Conservation (phyloP, 2,113 vertebrate species). For the Sterrhoptilus dennistouni region DNA sequence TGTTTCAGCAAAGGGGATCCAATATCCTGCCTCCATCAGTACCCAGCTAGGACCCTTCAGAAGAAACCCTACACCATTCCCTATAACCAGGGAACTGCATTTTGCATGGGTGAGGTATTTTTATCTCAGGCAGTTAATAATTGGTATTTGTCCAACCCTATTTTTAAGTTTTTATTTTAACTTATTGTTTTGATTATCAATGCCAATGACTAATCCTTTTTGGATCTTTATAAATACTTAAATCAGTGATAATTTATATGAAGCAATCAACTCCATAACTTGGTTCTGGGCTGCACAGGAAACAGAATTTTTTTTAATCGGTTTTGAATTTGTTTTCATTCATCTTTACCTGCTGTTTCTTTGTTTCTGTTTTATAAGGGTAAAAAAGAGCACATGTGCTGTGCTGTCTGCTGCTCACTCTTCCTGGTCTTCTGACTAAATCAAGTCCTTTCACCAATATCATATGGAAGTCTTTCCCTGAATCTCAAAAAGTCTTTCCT, state of each 20-base stretch:
- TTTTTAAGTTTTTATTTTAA: not conserved
- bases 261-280: not conserved
- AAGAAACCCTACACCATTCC: not conserved
- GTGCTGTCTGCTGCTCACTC: not conserved
- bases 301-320: not conserved
- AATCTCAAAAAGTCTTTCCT: not conserved
- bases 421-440: slow-evolving; percentile 26
- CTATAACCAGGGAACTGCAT: not conserved
- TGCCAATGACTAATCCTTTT: not conserved
- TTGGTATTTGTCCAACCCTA: not conserved
- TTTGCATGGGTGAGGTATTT: not conserved
- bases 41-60: not conserved
- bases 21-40: not conserved
- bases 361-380: slow-evolving; percentile 10
- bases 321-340: slow-evolving; percentile 34
- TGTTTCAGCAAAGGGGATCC: not conserved
- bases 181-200: not conserved
- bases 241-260: not conserved
- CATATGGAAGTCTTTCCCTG: slow-evolving; percentile 26
- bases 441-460: slow-evolving; percentile 30
- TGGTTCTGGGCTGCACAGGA: not conserved
- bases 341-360: slow-evolving; percentile 21
- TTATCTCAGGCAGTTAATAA: not conserved
- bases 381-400: not conserved
- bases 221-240: not conserved